These are phyloP conservation scores for Leptopilina boulardi DNA, from an alignment of 1,140 invertebrate species.

Conservation along the genomic window DNA sequence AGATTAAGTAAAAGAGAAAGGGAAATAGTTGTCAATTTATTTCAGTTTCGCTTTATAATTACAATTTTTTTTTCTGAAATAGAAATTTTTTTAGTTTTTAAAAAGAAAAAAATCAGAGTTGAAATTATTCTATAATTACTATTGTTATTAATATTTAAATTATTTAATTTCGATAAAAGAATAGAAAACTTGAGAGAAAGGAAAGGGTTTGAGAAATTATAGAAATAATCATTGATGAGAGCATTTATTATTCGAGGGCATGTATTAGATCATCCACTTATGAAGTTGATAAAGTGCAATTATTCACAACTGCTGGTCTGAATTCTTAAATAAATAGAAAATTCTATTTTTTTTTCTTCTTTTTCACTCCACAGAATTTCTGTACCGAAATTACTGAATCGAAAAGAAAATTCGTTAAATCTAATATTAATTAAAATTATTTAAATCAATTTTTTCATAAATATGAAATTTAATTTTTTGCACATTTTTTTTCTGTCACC, in stretches of 20 bases:
- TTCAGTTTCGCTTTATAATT: neutral
- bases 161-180: no score
- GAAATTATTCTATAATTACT: no score
- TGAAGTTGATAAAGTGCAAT: constrained; percentile 20
- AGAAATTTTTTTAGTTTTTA: no score
- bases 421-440: no score
- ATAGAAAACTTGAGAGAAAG: no score
- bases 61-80: neutral
- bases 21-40: neutral
- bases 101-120: no score
- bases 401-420: no score
- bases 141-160: no score
- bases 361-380: no score
- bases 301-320: neutral
- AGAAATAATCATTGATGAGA: constrained; percentile 2
- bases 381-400: no score
- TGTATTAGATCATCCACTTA: constrained; percentile 23
- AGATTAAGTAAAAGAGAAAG: neutral
- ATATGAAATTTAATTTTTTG: no score
- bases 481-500: neutral
- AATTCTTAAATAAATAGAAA: constrained; percentile 8
- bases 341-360: neutral
- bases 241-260: constrained; percentile 4
- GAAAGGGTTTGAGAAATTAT: neutral
- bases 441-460: no score